phyloP scores from a whole-genome alignment of 1,140 invertebrate genomes.

The Caenorhabditis elegans region DNA sequence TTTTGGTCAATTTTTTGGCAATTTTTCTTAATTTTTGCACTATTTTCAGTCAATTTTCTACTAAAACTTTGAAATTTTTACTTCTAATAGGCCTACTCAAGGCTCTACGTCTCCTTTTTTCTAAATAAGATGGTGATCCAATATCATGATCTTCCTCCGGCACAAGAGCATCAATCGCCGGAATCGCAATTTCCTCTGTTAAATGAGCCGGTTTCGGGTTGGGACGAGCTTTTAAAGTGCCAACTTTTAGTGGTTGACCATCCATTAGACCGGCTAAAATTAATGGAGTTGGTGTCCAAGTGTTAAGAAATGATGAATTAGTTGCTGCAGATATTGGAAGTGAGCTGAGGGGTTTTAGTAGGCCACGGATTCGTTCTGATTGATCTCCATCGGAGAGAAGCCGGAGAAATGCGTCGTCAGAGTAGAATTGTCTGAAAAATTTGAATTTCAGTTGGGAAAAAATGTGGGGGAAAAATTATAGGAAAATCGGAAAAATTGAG shows the following conservation, averaged over 20 bases:
- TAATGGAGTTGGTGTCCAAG: slow-evolving; percentile 63
- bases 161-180: background rate
- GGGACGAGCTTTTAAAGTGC: background rate
- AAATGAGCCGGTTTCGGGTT: slow-evolving; percentile 3
- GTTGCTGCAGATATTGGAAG: slow-evolving; percentile 51
- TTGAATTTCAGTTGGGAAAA: background rate
- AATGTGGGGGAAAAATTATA: background rate
- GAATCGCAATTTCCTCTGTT: background rate
- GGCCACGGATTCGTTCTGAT: slow-evolving; percentile 53
- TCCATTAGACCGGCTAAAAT: slow-evolving; percentile 58
- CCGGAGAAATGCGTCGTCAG: slow-evolving; percentile 55
- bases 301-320: slow-evolving; percentile 58
- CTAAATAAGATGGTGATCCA: background rate
- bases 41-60: too few species aligned
- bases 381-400: slow-evolving; percentile 50
- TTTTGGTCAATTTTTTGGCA: too few species aligned
- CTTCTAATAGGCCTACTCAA: background rate
- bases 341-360: slow-evolving; percentile 47
- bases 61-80: background rate
- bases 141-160: background rate
- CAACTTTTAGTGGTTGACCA: slow-evolving; percentile 49
- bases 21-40: too few species aligned
- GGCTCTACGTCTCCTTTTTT: background rate
- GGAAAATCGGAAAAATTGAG: too few species aligned
- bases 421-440: slow-evolving; percentile 59